Evolutionary conservation across 2,888 invertebrate species (phyloP).

Genomic region (Pseudococcus longispinus): DNA sequence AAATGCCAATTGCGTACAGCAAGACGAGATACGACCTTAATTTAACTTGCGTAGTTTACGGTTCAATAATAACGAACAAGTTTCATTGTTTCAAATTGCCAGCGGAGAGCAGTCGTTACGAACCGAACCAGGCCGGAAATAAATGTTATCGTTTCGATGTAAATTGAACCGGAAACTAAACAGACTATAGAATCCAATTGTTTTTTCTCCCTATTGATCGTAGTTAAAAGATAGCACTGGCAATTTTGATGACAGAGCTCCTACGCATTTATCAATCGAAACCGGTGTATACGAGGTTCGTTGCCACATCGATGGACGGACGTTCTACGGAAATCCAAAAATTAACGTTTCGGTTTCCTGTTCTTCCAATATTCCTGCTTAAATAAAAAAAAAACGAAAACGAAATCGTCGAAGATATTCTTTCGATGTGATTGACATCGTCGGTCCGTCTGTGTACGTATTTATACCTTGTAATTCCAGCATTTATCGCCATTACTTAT

Average conservation of each 20-base stretch:
- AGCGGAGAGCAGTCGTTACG: constrained; percentile 50
- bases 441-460: background rate
- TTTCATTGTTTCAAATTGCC: constrained; percentile 57
- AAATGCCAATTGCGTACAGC: constrained; percentile 45
- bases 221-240: constrained; percentile 50
- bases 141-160: constrained; percentile 57
- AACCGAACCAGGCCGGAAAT: constrained; percentile 53
- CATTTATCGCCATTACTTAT: background rate
- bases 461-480: background rate
- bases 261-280: constrained; percentile 56
- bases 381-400: background rate
- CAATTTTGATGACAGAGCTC: constrained; percentile 55
- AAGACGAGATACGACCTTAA: constrained; percentile 55
- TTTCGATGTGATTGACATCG: constrained; percentile 12
- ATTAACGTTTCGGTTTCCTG: constrained; percentile 48
- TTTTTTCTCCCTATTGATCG: constrained; percentile 54
- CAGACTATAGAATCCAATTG: constrained; percentile 57
- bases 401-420: constrained; percentile 16
- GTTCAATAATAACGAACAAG: constrained; percentile 56
- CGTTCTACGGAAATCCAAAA: constrained; percentile 51
- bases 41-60: constrained; percentile 55
- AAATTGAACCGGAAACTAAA: constrained; percentile 56
- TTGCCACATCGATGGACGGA: constrained; percentile 56
- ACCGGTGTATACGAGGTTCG: constrained; percentile 48
- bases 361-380: background rate